A percentile compares a stretch with the other conserved stretches of the same genome.
Evolutionary conservation across 2,888 invertebrate species (phyloP).

Genomic region (Lathronympha strigana): DNA sequence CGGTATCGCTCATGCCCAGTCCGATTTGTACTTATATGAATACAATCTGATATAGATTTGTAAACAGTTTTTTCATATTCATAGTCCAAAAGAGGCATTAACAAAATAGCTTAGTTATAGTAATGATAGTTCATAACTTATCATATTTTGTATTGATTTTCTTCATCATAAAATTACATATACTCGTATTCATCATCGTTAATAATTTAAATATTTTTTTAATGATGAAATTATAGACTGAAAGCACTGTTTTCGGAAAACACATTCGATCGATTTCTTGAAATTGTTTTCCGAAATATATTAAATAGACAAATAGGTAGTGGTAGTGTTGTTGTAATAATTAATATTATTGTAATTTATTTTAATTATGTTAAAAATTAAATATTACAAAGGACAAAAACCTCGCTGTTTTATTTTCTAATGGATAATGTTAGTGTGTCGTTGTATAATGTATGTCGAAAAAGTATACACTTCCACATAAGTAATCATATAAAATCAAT

Average conservation of each 20-base stretch:
- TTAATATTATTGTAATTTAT: slow-evolving; percentile 16
- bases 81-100: background rate
- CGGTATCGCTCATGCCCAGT: slow-evolving; percentile 90
- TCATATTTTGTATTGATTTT: too few relatives aligned
- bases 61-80: background rate
- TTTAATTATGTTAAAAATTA: background rate
- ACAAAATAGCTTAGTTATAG: background rate
- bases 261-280: slow-evolving; percentile 70
- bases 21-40: slow-evolving; percentile 86
- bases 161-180: too few relatives aligned
- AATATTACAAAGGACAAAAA: background rate
- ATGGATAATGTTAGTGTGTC: too few relatives aligned
- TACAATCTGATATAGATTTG: slow-evolving; percentile 41
- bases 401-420: slow-evolving; percentile 1
- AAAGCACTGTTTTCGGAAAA: slow-evolving; percentile 54
- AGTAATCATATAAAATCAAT: too few relatives aligned
- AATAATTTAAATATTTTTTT: background rate
- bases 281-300: slow-evolving; percentile 68
- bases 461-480: too few relatives aligned
- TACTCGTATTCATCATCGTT: too few relatives aligned
- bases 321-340: background rate
- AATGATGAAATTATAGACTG: slow-evolving; percentile 16
- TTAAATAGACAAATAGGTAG: background rate
- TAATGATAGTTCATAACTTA: background rate
- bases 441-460: too few relatives aligned